Evolutionary conservation across 2,888 invertebrate genomes (phyloP).

Genomic region (Dryomyza anilis): DNA sequence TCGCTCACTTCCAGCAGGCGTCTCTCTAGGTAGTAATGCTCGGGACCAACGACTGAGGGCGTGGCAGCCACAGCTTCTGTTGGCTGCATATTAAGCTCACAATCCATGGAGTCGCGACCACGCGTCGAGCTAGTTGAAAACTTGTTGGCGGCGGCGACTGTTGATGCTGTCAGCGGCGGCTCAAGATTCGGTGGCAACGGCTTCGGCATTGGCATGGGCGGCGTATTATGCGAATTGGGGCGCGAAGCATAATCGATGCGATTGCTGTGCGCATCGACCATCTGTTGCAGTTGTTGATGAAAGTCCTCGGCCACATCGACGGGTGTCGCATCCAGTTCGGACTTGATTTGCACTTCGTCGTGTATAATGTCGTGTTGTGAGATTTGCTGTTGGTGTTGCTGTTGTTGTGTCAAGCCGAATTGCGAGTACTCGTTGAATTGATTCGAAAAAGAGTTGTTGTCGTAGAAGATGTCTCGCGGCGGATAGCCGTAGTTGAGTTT

Average conservation of each 20-base stretch:
- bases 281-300: conserved; percentile 19
- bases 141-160: neutral
- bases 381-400: neutral
- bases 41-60: neutral
- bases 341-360: conserved; percentile 18
- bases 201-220: conserved; percentile 18
- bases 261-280: conserved; percentile 17
- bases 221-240: neutral
- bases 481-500: neutral
- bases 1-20: conserved; percentile 14
- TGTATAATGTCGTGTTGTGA: neutral
- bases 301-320: conserved; percentile 14
- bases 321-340: neutral
- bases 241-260: conserved; percentile 5
- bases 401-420: conserved; percentile 7
- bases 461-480: conserved; percentile 7
- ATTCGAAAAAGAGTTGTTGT: conserved; percentile 2
- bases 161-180: neutral
- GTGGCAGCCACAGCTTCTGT: neutral
- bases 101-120: conserved; percentile 6
- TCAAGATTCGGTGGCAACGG: neutral
- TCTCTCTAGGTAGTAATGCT: conserved; percentile 9
- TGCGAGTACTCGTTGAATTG: conserved; percentile 10
- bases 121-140: neutral
- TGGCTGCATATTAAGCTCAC: neutral